phyloP scores from a whole-genome alignment of 2,888 invertebrate species.

The Polyommatus icarus region DNA sequence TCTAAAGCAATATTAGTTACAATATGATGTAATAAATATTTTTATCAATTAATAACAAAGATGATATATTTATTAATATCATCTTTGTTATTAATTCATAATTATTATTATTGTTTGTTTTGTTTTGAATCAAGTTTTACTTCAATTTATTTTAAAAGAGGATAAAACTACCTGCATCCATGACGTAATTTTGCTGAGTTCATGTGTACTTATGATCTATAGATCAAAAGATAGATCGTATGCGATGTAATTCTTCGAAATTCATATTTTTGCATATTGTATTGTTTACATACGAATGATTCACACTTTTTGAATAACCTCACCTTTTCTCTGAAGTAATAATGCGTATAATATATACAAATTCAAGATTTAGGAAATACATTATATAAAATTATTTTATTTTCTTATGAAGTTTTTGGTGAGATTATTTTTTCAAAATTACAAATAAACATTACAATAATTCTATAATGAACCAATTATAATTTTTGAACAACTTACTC shows the following conservation, averaged over 20 bases:
- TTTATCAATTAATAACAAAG: too few relatives aligned
- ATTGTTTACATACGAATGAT: background rate
- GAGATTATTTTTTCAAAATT: too few relatives aligned
- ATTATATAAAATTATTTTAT: too few relatives aligned
- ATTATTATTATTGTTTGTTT: background rate
- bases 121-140: background rate
- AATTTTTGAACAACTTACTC: too few relatives aligned
- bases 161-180: background rate
- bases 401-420: background rate
- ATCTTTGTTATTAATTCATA: background rate
- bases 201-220: too few relatives aligned
- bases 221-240: too few relatives aligned
- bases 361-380: background rate
- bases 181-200: background rate
- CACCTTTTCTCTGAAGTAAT: background rate
- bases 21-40: too few relatives aligned
- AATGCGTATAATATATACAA: too few relatives aligned
- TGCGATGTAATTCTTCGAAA: background rate
- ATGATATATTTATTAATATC: too few relatives aligned
- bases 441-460: background rate
- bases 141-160: background rate
- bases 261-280: background rate
- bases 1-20: too few relatives aligned
- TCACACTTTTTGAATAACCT: background rate
- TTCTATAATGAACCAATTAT: background rate